Conservation (phyloP, 2,888 invertebrate genomes). For the Pyralis farinalis region DNA sequence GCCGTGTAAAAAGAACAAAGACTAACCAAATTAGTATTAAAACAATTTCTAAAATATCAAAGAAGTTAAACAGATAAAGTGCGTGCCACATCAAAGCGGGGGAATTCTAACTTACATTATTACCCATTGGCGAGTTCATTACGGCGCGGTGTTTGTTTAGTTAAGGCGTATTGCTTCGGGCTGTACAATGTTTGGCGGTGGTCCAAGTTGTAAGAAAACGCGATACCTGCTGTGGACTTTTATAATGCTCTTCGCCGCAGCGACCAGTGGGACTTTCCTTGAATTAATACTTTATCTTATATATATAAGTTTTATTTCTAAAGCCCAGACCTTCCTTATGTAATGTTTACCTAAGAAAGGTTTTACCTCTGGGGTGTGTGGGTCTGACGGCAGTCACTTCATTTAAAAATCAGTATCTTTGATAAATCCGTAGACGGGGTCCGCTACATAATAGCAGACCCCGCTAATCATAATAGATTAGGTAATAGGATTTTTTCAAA, state of each 20-base stretch:
- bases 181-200: constrained; percentile 20
- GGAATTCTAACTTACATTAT: constrained; percentile 25
- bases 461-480: too few relatives aligned
- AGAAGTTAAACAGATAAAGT: constrained; percentile 4
- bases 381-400: too few relatives aligned
- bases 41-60: constrained; percentile 6
- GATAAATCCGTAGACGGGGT: too few relatives aligned
- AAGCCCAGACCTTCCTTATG: too few relatives aligned
- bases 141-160: constrained; percentile 38
- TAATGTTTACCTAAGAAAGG: not conserved
- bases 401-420: too few relatives aligned
- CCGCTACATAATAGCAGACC: too few relatives aligned
- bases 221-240: too few relatives aligned
- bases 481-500: too few relatives aligned
- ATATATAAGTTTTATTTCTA: too few relatives aligned
- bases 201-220: constrained; percentile 17
- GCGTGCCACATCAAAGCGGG: constrained; percentile 14
- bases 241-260: constrained; percentile 14
- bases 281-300: too few relatives aligned
- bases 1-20: constrained; percentile 3
- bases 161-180: constrained; percentile 41
- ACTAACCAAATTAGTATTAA: constrained; percentile 6
- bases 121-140: constrained; percentile 43
- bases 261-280: too few relatives aligned
- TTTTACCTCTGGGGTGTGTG: too few relatives aligned